These are phyloP conservation scores for Hippocampus barbouri DNA, from an alignment of 2,113 vertebrate genomes.

Conservation along the genomic window DNA sequence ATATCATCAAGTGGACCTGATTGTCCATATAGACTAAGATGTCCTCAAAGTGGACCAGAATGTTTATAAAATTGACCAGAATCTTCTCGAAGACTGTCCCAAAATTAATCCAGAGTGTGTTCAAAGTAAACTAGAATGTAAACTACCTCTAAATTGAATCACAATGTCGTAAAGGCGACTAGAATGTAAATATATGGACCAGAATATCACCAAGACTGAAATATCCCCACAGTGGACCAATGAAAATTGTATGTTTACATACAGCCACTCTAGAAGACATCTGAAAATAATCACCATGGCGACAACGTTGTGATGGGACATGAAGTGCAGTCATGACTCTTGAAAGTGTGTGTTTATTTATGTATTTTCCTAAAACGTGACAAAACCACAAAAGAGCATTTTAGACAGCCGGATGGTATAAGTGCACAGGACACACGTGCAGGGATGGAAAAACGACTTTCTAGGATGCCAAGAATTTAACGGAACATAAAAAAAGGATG, in stretches of 20 bases:
- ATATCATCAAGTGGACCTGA: too few relatives aligned
- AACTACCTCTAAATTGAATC: neutral
- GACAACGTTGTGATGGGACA: neutral
- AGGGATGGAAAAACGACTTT: neutral
- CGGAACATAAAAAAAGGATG: neutral
- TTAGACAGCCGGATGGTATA: neutral
- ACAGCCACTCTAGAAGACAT: neutral
- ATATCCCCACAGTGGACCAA: neutral
- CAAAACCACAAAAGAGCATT: constrained; percentile 3
- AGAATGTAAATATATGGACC: neutral
- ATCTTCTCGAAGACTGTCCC: too few relatives aligned
- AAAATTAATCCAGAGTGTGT: too few relatives aligned
- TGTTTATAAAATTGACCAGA: too few relatives aligned
- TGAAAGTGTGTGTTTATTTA: neutral
- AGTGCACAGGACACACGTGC: neutral
- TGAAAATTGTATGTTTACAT: neutral
- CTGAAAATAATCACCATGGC: neutral
- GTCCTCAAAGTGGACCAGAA: too few relatives aligned
- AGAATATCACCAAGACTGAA: neutral
- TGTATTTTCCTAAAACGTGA: neutral
- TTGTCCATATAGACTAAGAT: too few relatives aligned
- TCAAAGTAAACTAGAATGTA: too few relatives aligned
- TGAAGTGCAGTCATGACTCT: neutral
- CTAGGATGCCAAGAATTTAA: neutral
- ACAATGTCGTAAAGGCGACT: neutral